Evolutionary conservation across 2,888 invertebrate genomes (phyloP), one percentile per base, ranked within the genome.

Genomic region (Fragum fragum): DNA sequence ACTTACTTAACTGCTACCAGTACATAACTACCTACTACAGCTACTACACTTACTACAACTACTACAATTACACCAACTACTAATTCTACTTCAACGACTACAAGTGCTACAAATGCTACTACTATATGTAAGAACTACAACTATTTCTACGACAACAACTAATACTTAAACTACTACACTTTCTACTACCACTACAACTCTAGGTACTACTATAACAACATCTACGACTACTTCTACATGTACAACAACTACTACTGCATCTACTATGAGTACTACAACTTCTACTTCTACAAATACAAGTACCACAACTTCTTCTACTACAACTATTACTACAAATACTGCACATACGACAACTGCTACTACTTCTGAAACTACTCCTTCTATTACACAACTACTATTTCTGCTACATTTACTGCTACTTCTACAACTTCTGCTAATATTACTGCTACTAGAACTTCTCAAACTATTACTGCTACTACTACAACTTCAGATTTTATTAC

Each of bases 11-110:
- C 57, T 57, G n/a, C 57, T 57, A 57, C 57, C n/a, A 57, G 14
- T 57, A 57, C 57, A 16, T 9, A 9, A 16, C 9, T n/a, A 16
- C 7, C 57, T 57, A 57, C 57, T 57, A 57, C 57, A 16, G n/a
- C 57, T 57, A 57, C 57, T 57, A 57, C 57, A 16, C 9, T n/a
- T 57, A 57, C 57, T 57, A 57, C 57, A 16, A 57, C 57, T 57
- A 57, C 57, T n/a, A 9, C 57, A 16, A 57, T 23, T 57, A 57
- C 57, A 16, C 9, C 57, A 16, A 57, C 57, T 57, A 21, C 57
- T 57, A 57, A 9, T 57, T 16, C 57, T 57, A 23, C 57, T 57
- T 16, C 57, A 16, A 57, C 42, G 9, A 42, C 42, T 42, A 42
- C 42, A 11, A 42, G 11, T 42, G 16, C 42, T 42, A 42, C 16